Evolutionary conservation across 2,113 vertebrate species (phyloP), one percentile per base, ranked within the genome.

Genomic region (Microtus richardsoni): DNA sequence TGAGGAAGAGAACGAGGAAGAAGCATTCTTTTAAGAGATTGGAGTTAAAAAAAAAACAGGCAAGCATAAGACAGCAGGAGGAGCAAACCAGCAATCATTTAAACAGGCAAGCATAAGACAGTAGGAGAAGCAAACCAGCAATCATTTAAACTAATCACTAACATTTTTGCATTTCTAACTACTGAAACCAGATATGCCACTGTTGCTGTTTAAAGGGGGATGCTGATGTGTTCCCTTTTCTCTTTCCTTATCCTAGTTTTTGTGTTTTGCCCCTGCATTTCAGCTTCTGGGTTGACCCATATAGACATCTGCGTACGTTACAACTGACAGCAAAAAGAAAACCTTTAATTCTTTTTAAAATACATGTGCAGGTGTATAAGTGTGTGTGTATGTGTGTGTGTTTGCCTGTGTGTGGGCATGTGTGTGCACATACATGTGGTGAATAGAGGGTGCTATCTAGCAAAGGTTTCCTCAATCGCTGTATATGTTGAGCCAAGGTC

Each of bases 101-200:
- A n/a, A n/a, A n/a, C n/a, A n/a, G n/a, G n/a, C n/a, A n/a, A n/a
- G n/a, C n/a, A n/a, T n/a, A n/a, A n/a, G n/a, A n/a, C n/a, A n/a
- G n/a, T n/a, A n/a, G n/a, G n/a, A n/a, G n/a, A n/a, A n/a, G n/a
- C n/a, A n/a, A n/a, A n/a, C n/a, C n/a, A n/a, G n/a, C n/a, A n/a
- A n/a, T 6, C 26, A 87, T 70, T 93, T 93, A 22, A 97, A 78
- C 21, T 66, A 60, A 88, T 64, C 62, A 90, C 52, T 94, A 4
- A 70, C 62, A 64, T 77, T 39, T 28, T 79, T 80, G 83, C 33
- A 91, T 82, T 94, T 78, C 39, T 91, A 89, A 89, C 66, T 91
- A 78, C 0, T 68, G 49, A 86, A 92, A 75, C n/a, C 87, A 70
- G 5, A 36, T 74, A 49, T n/a, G 52, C 24, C 41, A 88, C 49